Evolutionary conservation across 2,113 vertebrate genomes (phyloP).

Genomic region (Cyprinodon variegatus): DNA sequence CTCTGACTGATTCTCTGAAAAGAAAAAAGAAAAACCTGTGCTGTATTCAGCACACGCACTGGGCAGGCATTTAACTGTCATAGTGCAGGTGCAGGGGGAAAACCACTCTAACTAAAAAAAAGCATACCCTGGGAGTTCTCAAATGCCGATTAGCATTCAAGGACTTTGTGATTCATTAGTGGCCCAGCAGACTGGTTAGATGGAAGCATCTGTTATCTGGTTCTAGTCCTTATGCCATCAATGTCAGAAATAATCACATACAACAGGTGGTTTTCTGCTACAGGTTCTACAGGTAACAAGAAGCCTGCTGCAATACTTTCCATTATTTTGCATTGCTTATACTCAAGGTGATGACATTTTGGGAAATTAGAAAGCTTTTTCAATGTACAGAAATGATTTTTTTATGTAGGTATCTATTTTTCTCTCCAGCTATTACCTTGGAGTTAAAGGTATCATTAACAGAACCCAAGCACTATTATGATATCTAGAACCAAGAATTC

Average conservation of each 20-base stretch:
- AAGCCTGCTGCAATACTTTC: constrained; percentile 26
- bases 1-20: constrained; percentile 14
- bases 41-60: constrained; percentile 47
- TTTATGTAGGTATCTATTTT: neutral
- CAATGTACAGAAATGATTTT: neutral
- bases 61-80: constrained; percentile 68
- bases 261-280: constrained; percentile 74
- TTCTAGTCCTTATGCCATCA: constrained; percentile 79
- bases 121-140: constrained; percentile 77
- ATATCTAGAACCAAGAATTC: neutral
- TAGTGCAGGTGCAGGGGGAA: constrained; percentile 74
- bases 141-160: constrained; percentile 83
- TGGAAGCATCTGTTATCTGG: constrained; percentile 79
- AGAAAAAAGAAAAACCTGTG: constrained; percentile 18
- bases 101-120: constrained; percentile 57
- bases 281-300: constrained; percentile 50
- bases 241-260: constrained; percentile 78
- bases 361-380: neutral
- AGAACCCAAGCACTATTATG: neutral
- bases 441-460: neutral
- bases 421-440: neutral
- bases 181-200: constrained; percentile 73
- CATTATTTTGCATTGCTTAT: neutral
- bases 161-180: constrained; percentile 81
- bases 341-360: neutral